These are phyloP conservation scores for Micromesistius poutassou DNA, from an alignment of 2,797 vertebrate genomes.

Conservation along the genomic window DNA sequence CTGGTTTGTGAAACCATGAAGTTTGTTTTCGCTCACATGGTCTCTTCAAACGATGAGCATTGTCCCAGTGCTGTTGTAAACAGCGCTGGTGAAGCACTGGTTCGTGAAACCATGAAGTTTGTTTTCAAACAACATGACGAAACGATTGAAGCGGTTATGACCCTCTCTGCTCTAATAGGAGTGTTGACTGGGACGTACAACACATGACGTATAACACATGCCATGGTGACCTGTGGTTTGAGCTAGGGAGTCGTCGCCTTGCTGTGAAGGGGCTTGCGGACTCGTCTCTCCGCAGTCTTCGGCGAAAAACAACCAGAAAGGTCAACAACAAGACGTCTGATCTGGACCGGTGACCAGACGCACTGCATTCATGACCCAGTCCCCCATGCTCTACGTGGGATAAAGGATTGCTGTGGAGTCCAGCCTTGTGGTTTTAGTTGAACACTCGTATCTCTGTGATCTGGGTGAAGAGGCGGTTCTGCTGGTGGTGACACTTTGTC, in stretches of 20 bases:
- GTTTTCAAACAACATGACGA: not conserved
- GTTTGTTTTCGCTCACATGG: too few species aligned
- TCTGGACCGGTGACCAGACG: not conserved
- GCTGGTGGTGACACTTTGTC: constrained; percentile 36
- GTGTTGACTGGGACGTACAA: not conserved
- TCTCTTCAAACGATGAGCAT: not conserved
- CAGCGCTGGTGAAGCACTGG: too few species aligned
- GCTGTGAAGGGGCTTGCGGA: not conserved
- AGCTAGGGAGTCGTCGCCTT: not conserved
- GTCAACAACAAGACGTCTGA: not conserved
- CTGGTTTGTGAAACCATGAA: too few species aligned
- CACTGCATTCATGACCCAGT: not conserved
- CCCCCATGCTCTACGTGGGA: not conserved
- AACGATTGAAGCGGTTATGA: not conserved
- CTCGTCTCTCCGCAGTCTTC: not conserved
- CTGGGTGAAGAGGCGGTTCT: not conserved
- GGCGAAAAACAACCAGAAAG: not conserved
- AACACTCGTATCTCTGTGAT: not conserved
- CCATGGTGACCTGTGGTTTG: not conserved
- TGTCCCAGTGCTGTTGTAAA: not conserved
- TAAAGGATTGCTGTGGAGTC: not conserved
- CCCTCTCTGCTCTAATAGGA: not conserved
- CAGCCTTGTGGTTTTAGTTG: not conserved
- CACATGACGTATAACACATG: not conserved
- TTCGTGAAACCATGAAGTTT: not conserved